phyloP scores from a whole-genome alignment of 53 echinoderm and acorn worm species.

The Paracentrotus lividus region DNA sequence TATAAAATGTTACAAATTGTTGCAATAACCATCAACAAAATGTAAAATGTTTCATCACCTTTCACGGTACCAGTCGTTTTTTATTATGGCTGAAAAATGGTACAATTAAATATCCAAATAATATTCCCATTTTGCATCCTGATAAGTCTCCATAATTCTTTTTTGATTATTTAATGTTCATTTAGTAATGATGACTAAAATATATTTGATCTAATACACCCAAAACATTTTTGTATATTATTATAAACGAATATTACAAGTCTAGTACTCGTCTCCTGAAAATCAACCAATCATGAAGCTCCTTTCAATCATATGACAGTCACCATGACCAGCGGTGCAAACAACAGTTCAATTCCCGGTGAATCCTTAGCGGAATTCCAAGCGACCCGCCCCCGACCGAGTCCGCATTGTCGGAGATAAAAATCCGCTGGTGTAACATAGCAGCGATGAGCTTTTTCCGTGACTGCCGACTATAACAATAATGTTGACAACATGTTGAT shows the following conservation, averaged over 20 bases:
- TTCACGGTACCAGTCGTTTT: neutral
- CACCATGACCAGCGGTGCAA: slow-evolving; percentile 73
- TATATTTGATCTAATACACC: neutral
- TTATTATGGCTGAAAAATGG: neutral
- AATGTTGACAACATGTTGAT: too few relatives aligned
- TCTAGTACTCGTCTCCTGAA: slow-evolving; percentile 12
- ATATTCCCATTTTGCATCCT: neutral
- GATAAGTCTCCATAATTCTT: neutral
- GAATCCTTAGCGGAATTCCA: neutral
- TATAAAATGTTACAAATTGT: neutral
- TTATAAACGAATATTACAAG: neutral
- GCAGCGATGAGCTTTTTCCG: too few relatives aligned
- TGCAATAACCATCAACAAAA: neutral
- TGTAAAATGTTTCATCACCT: neutral
- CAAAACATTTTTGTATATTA: neutral
- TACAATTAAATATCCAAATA: neutral
- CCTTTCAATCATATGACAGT: slow-evolving; percentile 62
- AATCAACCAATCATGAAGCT: slow-evolving; percentile 32
- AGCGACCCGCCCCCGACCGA: neutral
- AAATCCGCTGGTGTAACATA: neutral
- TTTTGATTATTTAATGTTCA: neutral
- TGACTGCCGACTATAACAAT: too few relatives aligned
- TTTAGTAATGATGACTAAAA: neutral
- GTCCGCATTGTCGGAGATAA: neutral
- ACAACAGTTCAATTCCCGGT: slow-evolving; percentile 2